phyloP scores from a whole-genome alignment of 2,113 vertebrate genomes.

The Trinectes maculatus region DNA sequence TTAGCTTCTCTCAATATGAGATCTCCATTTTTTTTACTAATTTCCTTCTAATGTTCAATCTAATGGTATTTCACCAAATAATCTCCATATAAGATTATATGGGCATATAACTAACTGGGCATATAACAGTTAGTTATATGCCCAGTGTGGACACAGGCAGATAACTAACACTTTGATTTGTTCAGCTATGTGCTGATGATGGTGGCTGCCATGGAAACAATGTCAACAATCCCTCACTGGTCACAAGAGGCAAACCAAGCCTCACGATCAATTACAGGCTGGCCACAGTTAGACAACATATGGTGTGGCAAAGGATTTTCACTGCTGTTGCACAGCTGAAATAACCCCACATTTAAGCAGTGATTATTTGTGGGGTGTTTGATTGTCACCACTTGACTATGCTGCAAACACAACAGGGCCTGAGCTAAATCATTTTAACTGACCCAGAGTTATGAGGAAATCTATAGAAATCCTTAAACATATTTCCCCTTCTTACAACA shows the following conservation, averaged over 20 bases:
- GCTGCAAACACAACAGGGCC: background rate
- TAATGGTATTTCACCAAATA: background rate
- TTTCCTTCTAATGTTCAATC: no score
- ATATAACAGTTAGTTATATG: no score
- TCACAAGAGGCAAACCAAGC: background rate
- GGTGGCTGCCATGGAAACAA: background rate
- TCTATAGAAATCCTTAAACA: constrained; percentile 65
- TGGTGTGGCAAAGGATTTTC: background rate
- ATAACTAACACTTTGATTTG: background rate
- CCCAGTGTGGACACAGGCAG: background rate
- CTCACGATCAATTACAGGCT: background rate
- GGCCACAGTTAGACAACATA: background rate
- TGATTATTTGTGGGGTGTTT: background rate
- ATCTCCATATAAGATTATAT: no score
- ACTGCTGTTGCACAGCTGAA: no score
- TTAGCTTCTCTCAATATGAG: no score
- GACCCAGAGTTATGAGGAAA: constrained; percentile 12
- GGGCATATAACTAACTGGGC: no score
- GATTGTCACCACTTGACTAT: background rate
- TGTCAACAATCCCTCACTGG: background rate
- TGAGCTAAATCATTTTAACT: constrained; percentile 11
- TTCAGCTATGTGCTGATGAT: background rate
- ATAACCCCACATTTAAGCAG: background rate
- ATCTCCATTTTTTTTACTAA: no score
- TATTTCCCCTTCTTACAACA: constrained; percentile 68